These are phyloP conservation scores for Pterocles gutturalis DNA, from an alignment of 2,113 vertebrate genomes.

Conservation along the genomic window DNA sequence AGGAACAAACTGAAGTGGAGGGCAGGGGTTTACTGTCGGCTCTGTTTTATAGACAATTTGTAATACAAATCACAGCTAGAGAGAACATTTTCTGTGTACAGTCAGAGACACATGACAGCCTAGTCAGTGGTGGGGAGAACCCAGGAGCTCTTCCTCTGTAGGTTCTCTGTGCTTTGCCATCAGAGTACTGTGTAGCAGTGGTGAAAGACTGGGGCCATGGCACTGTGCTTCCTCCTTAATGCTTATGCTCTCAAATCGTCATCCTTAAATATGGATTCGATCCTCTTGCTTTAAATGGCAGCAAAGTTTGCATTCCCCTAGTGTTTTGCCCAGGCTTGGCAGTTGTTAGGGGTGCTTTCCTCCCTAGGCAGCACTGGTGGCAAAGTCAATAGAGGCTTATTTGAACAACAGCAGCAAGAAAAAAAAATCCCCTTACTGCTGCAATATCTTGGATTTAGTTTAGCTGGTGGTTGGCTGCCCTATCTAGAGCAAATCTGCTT, in stretches of 20 bases:
- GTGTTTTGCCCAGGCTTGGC: fast-evolving
- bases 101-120: fast-evolving
- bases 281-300: neutral
- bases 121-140: neutral
- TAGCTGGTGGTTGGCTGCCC: neutral
- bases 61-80: neutral
- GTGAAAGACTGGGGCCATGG: neutral
- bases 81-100: neutral
- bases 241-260: fast-evolving
- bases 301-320: neutral
- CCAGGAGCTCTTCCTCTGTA: neutral
- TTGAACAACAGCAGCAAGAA: neutral
- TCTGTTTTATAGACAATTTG: neutral
- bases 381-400: neutral
- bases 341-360: fast-evolving
- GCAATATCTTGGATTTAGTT: neutral
- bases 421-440: neutral
- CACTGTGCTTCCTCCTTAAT: fast-evolving
- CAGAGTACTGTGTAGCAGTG: neutral
- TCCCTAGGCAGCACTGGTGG: neutral
- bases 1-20: neutral
- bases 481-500: neutral
- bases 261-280: neutral
- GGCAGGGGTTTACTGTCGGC: neutral
- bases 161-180: neutral